Evolutionary conservation across 2,113 vertebrate species (phyloP).

Genomic region (Mugil cephalus): DNA sequence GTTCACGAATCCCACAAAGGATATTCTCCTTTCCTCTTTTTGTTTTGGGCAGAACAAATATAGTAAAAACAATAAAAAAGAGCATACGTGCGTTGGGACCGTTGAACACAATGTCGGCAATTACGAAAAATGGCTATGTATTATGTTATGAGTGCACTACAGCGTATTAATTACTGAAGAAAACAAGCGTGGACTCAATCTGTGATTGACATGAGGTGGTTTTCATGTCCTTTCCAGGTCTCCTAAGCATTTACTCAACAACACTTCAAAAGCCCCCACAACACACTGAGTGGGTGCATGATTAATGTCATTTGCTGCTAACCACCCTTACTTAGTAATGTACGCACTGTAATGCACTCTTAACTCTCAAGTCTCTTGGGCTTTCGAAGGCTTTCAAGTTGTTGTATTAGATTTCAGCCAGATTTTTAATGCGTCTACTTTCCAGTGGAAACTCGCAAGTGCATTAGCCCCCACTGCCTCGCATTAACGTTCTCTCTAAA

Average conservation of each 20-base stretch:
- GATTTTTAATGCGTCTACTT: slow-evolving; percentile 62
- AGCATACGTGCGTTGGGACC: too few species aligned
- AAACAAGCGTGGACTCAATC: not conserved
- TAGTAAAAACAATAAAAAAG: too few species aligned
- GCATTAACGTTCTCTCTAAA: slow-evolving; percentile 42
- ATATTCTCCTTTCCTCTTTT: too few species aligned
- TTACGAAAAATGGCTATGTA: too few species aligned
- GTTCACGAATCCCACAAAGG: too few species aligned
- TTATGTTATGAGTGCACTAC: not conserved
- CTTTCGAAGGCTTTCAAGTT: slow-evolving; percentile 69
- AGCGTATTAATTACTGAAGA: slow-evolving; percentile 2
- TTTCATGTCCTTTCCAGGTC: slow-evolving; percentile 29
- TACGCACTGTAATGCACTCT: slow-evolving; percentile 59
- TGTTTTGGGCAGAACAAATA: too few species aligned
- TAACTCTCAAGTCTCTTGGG: slow-evolving; percentile 54
- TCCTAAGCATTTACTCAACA: slow-evolving; percentile 57
- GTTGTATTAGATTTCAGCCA: slow-evolving; percentile 63
- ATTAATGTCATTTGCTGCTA: slow-evolving; percentile 72
- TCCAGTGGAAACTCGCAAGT: slow-evolving; percentile 50
- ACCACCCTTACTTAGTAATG: slow-evolving; percentile 65
- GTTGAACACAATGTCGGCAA: too few species aligned
- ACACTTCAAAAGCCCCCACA: slow-evolving; percentile 68
- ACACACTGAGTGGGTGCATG: slow-evolving; percentile 62
- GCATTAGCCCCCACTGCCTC: slow-evolving; percentile 33
- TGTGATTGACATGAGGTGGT: slow-evolving; percentile 33